Evolutionary conservation across 2,113 vertebrate genomes (phyloP).

Genomic region (Neofelis nebulosa): DNA sequence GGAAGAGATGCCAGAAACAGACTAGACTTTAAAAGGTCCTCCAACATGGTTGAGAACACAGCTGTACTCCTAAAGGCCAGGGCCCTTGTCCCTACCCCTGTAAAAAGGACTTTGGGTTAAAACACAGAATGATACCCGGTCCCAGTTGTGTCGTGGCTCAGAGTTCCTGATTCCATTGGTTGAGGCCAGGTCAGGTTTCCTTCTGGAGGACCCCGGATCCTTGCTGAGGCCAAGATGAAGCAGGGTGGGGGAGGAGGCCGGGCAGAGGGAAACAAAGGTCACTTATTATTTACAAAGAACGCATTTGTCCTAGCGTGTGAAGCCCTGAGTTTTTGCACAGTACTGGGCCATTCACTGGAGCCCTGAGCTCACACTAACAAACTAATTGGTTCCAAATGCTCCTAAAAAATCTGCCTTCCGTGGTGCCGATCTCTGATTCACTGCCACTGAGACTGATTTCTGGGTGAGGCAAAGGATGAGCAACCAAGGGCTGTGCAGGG

Average conservation of each 20-base stretch:
- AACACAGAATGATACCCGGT: not conserved
- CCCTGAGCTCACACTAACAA: slow-evolving; percentile 47
- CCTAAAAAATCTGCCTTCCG: slow-evolving; percentile 2
- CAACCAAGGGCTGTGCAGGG: not conserved
- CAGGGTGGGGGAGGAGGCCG: not conserved
- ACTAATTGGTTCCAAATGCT: slow-evolving; percentile 35
- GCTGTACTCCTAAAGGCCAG: not conserved
- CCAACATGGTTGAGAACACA: not conserved
- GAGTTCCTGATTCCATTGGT: not conserved
- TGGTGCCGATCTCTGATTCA: not conserved
- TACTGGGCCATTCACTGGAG: slow-evolving; percentile 34
- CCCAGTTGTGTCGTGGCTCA: not conserved
- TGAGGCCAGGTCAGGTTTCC: not conserved
- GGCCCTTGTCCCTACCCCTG: not conserved
- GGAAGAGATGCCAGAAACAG: not conserved
- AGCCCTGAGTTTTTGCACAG: slow-evolving; percentile 3
- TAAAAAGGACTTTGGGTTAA: not conserved
- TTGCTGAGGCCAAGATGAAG: not conserved
- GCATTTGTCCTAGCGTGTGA: slow-evolving; percentile 31
- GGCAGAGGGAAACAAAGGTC: slow-evolving; percentile 64
- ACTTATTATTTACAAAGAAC: slow-evolving; percentile 65
- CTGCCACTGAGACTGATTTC: not conserved
- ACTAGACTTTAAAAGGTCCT: not conserved
- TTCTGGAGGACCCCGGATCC: slow-evolving; percentile 1
- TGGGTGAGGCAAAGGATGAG: slow-evolving; percentile 20